Conservation (phyloP, 2,113 vertebrate species). For the Tauraco erythrolophus region DNA sequence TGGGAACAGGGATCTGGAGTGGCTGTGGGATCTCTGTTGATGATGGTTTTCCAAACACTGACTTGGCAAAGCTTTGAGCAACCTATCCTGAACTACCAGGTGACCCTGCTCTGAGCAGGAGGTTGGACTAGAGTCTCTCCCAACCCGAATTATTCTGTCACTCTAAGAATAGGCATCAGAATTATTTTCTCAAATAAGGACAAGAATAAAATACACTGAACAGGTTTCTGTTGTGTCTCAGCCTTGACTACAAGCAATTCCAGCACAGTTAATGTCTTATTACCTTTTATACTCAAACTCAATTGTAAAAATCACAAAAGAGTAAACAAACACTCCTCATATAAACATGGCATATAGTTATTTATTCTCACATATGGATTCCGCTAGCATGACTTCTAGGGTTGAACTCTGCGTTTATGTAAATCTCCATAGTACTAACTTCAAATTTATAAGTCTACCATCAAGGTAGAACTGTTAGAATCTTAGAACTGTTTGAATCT, state of each 20-base stretch:
- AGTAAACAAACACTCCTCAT: neutral
- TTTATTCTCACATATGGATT: neutral
- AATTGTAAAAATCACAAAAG: neutral
- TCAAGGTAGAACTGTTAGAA: neutral
- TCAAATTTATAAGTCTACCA: neutral
- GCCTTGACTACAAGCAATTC: neutral
- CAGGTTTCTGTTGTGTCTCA: neutral
- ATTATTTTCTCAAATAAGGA: neutral
- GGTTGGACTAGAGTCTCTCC: neutral
- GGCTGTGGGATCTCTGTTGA: neutral
- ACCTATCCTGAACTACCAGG: neutral
- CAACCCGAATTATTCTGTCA: neutral
- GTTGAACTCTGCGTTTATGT: neutral
- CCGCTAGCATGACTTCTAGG: neutral
- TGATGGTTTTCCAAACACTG: neutral
- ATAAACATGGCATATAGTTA: fast-evolving
- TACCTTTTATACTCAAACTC: neutral
- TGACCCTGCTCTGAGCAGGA: neutral
- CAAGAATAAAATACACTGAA: neutral
- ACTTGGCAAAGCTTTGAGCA: neutral
- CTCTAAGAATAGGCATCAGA: neutral
- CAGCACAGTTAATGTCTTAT: neutral
- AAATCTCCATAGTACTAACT: neutral
- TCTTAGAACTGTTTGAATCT: neutral
- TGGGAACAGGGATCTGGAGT: neutral